phyloP scores from a whole-genome alignment of 2,888 invertebrate genomes.

The Stenoptilia bipunctidactyla region DNA sequence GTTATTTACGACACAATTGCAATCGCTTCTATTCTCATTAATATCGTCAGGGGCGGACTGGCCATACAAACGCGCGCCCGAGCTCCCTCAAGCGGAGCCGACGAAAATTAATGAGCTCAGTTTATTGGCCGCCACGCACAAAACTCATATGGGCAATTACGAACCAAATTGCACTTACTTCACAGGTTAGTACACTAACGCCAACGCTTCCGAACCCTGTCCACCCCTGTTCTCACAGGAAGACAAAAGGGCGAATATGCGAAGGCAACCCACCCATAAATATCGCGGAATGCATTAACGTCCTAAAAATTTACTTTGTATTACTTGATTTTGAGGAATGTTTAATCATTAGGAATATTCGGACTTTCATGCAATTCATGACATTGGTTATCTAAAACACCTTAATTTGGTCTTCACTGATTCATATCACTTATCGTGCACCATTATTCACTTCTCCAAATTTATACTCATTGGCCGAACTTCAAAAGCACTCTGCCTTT shows the following conservation, averaged over 20 bases:
- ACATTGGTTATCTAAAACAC: constrained; percentile 29
- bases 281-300: constrained; percentile 51
- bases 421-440: constrained; percentile 6
- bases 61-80: constrained; percentile 71
- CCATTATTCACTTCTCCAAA: constrained; percentile 17
- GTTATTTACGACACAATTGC: constrained; percentile 62
- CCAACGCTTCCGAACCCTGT: constrained; percentile 66
- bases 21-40: constrained; percentile 71
- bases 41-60: constrained; percentile 73
- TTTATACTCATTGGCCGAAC: constrained; percentile 27
- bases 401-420: neutral
- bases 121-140: constrained; percentile 72
- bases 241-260: constrained; percentile 65
- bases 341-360: constrained; percentile 16
- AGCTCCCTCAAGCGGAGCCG: constrained; percentile 68
- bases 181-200: constrained; percentile 68
- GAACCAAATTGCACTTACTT: constrained; percentile 72
- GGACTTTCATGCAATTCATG: constrained; percentile 52
- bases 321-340: constrained; percentile 7
- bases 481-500: constrained; percentile 35
- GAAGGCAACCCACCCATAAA: constrained; percentile 30
- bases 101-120: constrained; percentile 72
- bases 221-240: constrained; percentile 69
- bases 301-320: constrained; percentile 13
- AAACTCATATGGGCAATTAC: constrained; percentile 71